Conservation (phyloP, 2,113 vertebrate genomes). For the Pholis gunnellus region DNA sequence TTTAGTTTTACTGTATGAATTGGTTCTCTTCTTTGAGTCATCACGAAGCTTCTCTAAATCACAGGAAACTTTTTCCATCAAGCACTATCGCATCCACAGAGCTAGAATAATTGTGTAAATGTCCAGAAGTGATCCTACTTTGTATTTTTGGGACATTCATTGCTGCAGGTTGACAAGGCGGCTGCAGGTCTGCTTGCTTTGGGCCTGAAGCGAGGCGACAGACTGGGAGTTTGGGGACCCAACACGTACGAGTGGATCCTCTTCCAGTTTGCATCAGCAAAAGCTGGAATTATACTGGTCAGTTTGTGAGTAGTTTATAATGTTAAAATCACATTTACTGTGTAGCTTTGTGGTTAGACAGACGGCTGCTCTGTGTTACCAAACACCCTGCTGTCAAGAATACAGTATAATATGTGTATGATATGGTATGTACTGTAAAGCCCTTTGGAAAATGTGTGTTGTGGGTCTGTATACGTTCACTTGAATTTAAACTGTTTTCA, state of each 20-base stretch:
- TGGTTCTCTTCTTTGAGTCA: neutral
- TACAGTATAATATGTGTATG: too few relatives aligned
- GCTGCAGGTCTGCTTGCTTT: conserved; percentile 92
- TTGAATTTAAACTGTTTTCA: neutral
- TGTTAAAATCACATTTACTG: neutral
- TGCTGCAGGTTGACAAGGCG: conserved; percentile 87
- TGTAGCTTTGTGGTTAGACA: neutral
- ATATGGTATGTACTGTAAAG: neutral
- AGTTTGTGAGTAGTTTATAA: conserved; percentile 47
- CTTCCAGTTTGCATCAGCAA: conserved; percentile 91
- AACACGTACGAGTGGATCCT: conserved; percentile 94
- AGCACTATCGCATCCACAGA: neutral
- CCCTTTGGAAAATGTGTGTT: neutral
- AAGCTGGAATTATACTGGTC: conserved; percentile 94
- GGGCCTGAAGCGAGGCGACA: conserved; percentile 89
- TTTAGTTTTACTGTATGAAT: neutral
- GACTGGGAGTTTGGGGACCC: conserved; percentile 93
- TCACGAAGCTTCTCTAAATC: neutral
- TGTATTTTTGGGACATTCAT: neutral
- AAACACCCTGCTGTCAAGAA: neutral
- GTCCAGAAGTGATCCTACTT: neutral
- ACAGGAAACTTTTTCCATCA: neutral
- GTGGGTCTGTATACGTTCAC: neutral
- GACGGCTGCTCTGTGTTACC: conserved; percentile 5
- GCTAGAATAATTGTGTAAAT: neutral